phyloP scores from a whole-genome alignment of 2,888 invertebrate species.

The Marronus borbonicus region DNA sequence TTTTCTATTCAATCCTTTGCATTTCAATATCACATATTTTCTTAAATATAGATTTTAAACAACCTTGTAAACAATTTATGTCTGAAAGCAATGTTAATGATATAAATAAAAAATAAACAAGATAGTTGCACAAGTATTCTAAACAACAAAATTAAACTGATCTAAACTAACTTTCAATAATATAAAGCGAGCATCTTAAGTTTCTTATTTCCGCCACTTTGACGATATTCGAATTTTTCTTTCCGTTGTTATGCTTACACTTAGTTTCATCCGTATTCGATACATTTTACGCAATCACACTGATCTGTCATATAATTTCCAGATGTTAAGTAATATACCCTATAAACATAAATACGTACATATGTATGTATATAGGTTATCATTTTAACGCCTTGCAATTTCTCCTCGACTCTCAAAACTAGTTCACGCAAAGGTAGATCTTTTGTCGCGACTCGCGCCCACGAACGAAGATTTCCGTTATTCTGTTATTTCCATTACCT shows the following conservation, averaged over 20 bases:
- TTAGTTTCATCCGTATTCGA: no score
- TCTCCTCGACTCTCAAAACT: conserved; percentile 35
- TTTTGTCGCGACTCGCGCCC: conserved; percentile 33
- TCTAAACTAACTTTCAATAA: no score
- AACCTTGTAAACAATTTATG: no score
- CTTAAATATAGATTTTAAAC: no score
- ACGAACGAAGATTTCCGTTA: conserved; percentile 43
- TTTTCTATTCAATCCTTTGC: no score
- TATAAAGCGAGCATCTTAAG: no score
- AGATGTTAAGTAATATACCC: not conserved
- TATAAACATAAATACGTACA: conserved; percentile 13
- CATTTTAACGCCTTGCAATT: conserved; percentile 41
- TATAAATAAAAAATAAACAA: no score
- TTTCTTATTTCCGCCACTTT: no score
- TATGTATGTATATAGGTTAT: conserved; percentile 42
- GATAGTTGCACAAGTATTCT: not conserved
- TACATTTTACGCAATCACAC: not conserved
- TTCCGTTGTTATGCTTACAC: no score
- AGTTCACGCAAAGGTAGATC: conserved; percentile 42
- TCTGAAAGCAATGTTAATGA: no score
- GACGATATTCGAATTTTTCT: no score
- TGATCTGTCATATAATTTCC: not conserved
- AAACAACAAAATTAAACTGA: conserved; percentile 8
- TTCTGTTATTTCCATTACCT: conserved; percentile 38
- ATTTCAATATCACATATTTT: no score